phyloP scores from a whole-genome alignment of 2,113 vertebrate species.

The Ciconia boyciana region DNA sequence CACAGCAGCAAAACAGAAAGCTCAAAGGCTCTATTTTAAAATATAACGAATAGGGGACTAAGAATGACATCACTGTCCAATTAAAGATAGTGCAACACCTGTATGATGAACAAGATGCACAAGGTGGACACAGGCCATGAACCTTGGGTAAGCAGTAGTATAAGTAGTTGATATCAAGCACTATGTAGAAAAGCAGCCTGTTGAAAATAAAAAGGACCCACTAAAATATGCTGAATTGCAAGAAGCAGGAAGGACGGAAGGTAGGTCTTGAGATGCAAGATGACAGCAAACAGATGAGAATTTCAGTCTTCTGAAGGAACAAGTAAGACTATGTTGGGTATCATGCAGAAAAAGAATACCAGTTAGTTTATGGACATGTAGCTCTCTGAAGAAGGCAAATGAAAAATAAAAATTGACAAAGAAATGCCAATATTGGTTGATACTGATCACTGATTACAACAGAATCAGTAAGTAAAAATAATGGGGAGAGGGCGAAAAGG shows the following conservation, averaged over 20 bases:
- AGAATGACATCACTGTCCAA: neutral
- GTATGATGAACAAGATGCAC: neutral
- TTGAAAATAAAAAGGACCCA: neutral
- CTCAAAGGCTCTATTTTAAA: neutral
- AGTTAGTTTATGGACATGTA: neutral
- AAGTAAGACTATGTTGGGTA: neutral
- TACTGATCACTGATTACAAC: neutral
- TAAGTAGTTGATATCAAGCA: accelerated
- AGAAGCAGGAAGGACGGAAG: neutral
- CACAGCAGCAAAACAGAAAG: neutral
- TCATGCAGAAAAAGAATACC: neutral
- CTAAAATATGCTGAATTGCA: neutral
- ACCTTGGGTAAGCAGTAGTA: neutral
- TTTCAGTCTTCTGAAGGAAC: neutral
- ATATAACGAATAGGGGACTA: neutral
- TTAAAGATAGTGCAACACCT: neutral
- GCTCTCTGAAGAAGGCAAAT: neutral
- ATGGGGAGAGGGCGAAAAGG: neutral
- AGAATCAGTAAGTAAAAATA: neutral
- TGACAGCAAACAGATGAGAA: neutral
- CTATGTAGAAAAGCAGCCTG: neutral
- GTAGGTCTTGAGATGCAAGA: neutral
- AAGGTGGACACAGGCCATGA: neutral
- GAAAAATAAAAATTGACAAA: neutral
- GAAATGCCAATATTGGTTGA: neutral